A percentile compares a stretch with the other conserved stretches of the same genome.
These are phyloP conservation scores for Halictus rubicundus DNA, from an alignment of 1,140 invertebrate species.

Conservation along the genomic window DNA sequence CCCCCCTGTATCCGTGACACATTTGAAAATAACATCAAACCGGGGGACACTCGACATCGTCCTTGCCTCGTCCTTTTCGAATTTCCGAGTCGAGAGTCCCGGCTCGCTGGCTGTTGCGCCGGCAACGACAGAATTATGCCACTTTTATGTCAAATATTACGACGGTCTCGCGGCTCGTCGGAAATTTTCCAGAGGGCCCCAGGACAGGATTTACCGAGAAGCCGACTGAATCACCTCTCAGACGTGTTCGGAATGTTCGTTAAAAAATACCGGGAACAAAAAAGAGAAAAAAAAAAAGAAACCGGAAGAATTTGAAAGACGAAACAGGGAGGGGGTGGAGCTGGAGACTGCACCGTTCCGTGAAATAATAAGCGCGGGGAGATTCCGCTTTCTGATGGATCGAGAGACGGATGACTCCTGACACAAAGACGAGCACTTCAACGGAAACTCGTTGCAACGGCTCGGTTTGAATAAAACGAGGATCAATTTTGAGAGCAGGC, in stretches of 20 bases:
- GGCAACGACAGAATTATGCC: constrained; percentile 27
- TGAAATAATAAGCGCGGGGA: background rate
- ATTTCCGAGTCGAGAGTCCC: constrained; percentile 9
- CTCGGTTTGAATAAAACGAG: background rate
- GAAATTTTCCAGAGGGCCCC: background rate
- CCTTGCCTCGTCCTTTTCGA: background rate
- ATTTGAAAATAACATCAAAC: too few relatives aligned
- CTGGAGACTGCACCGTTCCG: background rate
- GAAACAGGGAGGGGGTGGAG: too few relatives aligned
- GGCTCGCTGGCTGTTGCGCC: background rate
- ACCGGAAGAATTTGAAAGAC: background rate
- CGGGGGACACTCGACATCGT: too few relatives aligned
- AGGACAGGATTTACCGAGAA: constrained; percentile 11
- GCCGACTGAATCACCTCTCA: background rate
- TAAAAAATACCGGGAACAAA: background rate
- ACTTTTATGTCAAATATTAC: constrained; percentile 16
- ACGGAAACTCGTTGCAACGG: background rate
- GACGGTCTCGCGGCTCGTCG: background rate
- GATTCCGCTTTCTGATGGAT: background rate
- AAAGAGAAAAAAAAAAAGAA: too few relatives aligned
- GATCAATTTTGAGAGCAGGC: background rate
- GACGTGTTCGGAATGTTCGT: background rate
- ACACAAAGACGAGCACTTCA: background rate
- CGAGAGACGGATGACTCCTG: background rate
- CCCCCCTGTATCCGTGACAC: too few relatives aligned